Base-by-base conservation (phyloP, 2,113 vertebrate genomes). In the Tylochromis polylepis region DNA sequence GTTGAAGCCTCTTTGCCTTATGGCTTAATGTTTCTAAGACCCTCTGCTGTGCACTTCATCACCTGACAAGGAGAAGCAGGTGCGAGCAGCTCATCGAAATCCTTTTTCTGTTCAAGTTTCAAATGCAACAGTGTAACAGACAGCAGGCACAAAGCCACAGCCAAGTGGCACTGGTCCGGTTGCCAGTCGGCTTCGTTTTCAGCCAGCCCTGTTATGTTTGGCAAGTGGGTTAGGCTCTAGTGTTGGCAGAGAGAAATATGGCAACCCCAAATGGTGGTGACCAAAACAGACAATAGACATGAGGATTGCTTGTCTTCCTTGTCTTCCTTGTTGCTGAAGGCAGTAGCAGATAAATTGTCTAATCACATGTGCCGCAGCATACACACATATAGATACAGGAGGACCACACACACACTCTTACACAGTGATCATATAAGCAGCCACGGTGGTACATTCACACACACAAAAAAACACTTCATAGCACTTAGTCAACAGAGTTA, bases 151-250 rank as follows among this genome's bases (percentile, higher is more conserved):
- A 49, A 4, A 31, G 43, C 77, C 85, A 70, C 84, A 29, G 88
- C 94, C 92, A 90, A 93, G 87, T 89, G 89, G 85, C 86, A 85
- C 8, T 18, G 67, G 22, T 87, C 79, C 53, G 91, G 77, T 91
- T 93, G 92, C 92, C 89, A 93, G 82, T 87, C 90, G 53, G 90
- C 90, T 90, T 92, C 81, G 49, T 89, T 92, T 87, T 79, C 88
- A 88, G 91, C 93, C 93, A 93, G 83, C 84, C 75, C 83, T 62
- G 87, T 92, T 91, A 86, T 91, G 90, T 95, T 94, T 95, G 92
- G 95, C 93, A 86, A 89, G 87, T 67, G 77, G 82, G 84, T 88
- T 65, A 29, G 87, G 43, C 58, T 85, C 79, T 57, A 57, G 87
- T 24, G 82, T 79, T 92, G 90, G 93, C 88, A 78, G 86, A 31